These are phyloP conservation scores for Cololabis saira DNA, from an alignment of 2,113 vertebrate species.

Conservation along the genomic window DNA sequence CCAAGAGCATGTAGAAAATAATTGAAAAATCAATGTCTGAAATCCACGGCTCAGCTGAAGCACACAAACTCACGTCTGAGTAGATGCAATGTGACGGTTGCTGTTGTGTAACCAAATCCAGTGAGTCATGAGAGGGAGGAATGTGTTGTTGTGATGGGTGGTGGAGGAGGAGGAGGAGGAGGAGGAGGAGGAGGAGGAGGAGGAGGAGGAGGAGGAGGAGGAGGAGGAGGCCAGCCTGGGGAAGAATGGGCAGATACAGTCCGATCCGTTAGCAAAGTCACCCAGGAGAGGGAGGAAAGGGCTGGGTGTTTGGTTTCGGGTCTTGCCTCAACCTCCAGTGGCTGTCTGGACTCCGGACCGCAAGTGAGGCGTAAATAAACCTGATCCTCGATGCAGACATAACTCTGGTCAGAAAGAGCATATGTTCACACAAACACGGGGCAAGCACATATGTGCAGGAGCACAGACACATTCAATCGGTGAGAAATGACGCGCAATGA, in stretches of 20 bases:
- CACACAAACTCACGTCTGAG: conserved; percentile 32
- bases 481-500: conserved; percentile 53
- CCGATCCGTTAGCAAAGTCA: conserved; percentile 59
- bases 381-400: conserved; percentile 36
- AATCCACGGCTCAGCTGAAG: conserved; percentile 23
- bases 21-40: conserved; percentile 56
- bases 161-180: conserved; percentile 9
- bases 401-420: conserved; percentile 34
- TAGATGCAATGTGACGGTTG: conserved; percentile 55
- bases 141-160: conserved; percentile 57
- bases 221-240: conserved; percentile 52
- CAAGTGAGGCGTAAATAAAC: conserved; percentile 52
- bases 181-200: conserved; percentile 37
- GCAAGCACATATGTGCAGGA: conserved; percentile 11
- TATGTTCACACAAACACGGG: conserved; percentile 31
- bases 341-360: conserved; percentile 45
- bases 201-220: conserved; percentile 27
- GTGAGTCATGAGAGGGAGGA: conserved; percentile 72
- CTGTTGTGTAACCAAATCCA: conserved; percentile 72
- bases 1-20: conserved; percentile 38
- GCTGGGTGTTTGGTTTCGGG: conserved; percentile 59
- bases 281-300: conserved; percentile 40
- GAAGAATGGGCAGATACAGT: conserved; percentile 47
- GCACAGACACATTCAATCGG: conserved; percentile 29
- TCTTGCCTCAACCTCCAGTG: conserved; percentile 36